A percentile compares a stretch with the other conserved stretches of the same genome.
These are phyloP conservation scores for Okamejei kenojei DNA, from an alignment of 2,797 vertebrate species.

Conservation along the genomic window DNA sequence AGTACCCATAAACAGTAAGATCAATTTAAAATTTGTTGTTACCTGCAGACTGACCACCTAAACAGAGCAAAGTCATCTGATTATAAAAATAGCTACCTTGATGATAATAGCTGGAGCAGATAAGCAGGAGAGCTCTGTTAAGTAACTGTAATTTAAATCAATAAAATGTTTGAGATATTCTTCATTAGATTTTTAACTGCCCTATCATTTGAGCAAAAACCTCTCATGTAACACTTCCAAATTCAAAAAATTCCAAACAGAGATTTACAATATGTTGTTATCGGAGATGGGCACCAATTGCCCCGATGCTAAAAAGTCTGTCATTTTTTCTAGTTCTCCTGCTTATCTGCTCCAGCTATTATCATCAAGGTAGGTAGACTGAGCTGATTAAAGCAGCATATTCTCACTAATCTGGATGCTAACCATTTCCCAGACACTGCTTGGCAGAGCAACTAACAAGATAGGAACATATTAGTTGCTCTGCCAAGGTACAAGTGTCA, in stretches of 20 bases:
- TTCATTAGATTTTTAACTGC: not conserved
- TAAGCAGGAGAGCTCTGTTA: not conserved
- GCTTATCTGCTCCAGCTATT: not conserved
- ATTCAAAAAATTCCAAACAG: not conserved
- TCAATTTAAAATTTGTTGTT: conserved; percentile 2
- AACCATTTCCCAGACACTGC: not conserved
- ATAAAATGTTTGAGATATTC: not conserved
- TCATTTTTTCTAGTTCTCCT: not conserved
- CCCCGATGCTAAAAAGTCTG: not conserved
- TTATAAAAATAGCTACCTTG: not conserved
- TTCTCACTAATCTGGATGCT: not conserved
- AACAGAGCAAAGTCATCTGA: not conserved
- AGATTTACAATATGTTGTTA: not conserved
- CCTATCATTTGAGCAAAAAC: not conserved
- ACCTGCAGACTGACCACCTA: not conserved
- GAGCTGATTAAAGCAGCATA: not conserved
- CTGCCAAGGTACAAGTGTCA: too few species aligned
- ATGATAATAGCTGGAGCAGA: too few species aligned
- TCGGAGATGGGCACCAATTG: not conserved
- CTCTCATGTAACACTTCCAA: too few species aligned
- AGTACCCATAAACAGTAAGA: not conserved
- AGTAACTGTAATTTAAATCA: not conserved
- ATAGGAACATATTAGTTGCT: too few species aligned
- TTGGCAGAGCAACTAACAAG: not conserved
- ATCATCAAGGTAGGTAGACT: not conserved